Base-by-base conservation (phyloP, 2,113 vertebrate species). In the Chaenocephalus aceratus region DNA sequence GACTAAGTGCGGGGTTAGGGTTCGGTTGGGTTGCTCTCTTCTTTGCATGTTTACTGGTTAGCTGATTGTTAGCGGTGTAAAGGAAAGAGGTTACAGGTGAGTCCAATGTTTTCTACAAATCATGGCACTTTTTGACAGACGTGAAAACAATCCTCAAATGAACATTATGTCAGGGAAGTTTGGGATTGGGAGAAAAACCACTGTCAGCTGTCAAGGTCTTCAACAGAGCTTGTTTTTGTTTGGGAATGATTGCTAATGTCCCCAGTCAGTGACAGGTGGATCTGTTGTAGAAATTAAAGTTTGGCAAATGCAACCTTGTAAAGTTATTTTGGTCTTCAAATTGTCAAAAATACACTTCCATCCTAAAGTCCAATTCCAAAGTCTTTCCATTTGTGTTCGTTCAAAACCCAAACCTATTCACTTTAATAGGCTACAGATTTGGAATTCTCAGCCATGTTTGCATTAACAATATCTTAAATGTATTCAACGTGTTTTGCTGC, bases 1-100 rank as follows among this genome's bases (percentile, higher is more conserved):
- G 77, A 80, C 79, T 86, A 69, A 83, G 77, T 72, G 73, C n/a
- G 41, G 41, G 51, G 52, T 72, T 64, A 75, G 49, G 62, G 58
- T 87, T 72, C 51, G 41, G 36, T 48, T 12, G 9, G 65, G 51
- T 69, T 14, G n/a, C 46, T 4, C 23, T 71, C 18, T 44, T 34
- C 21, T 34, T 45, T 61, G 61, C 6, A 4, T 70, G 59, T 77
- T 77, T 60, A 56, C 36, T 21, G 23, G 53, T 53, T 58, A 36
- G 59, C 54, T 65, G 53, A 41, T 41, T 41, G 36, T 41, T 41
- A 41, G 36, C 36, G 1, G 56, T 1, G 30, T 9, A 41, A 15
- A 5, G 30, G 15, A 11, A 34, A 34, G 21, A 67, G n/a, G 9
- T 41, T 1, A 18, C 18, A 3, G 1, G 23, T 41, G 10, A 41